phyloP scores from a whole-genome alignment of 2,888 invertebrate species.

The Ochropacha duplaris region DNA sequence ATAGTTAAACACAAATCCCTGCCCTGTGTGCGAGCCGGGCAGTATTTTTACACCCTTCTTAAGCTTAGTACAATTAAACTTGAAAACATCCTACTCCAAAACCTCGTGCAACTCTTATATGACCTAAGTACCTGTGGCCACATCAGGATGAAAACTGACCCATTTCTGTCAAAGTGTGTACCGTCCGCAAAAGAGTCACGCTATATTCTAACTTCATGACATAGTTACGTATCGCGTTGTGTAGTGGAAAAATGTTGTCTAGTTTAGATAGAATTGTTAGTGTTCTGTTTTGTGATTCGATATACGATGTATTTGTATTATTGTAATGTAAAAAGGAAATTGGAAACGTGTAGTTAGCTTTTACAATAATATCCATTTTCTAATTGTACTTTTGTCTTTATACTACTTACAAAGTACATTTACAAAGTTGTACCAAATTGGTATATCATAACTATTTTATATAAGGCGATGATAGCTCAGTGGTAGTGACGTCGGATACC shows the following conservation, averaged over 20 bases:
- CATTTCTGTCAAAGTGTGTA: slow-evolving; percentile 45
- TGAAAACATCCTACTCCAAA: slow-evolving; percentile 19
- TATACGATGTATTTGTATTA: not conserved
- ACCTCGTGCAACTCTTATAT: slow-evolving; percentile 17
- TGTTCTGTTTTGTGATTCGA: not conserved
- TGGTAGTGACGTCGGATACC: no score
- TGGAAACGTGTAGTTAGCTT: not conserved
- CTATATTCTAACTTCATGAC: slow-evolving; percentile 29
- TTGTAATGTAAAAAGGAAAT: not conserved
- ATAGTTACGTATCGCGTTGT: slow-evolving; percentile 12
- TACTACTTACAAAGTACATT: no score
- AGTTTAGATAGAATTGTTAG: not conserved
- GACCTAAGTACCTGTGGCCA: slow-evolving; percentile 28
- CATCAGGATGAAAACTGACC: slow-evolving; percentile 47
- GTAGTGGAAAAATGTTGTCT: not conserved
- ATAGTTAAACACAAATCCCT: no score
- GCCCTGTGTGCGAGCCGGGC: no score
- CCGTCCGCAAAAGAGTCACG: slow-evolving; percentile 39
- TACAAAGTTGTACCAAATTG: no score
- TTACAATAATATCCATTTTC: not conserved
- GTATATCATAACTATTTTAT: no score
- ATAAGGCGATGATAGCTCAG: no score
- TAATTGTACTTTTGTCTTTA: no score
- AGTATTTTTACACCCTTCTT: no score
- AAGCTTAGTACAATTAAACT: not conserved